Base-by-base conservation (phyloP, 2,113 vertebrate genomes). In the Nerophis lumbriciformis region DNA sequence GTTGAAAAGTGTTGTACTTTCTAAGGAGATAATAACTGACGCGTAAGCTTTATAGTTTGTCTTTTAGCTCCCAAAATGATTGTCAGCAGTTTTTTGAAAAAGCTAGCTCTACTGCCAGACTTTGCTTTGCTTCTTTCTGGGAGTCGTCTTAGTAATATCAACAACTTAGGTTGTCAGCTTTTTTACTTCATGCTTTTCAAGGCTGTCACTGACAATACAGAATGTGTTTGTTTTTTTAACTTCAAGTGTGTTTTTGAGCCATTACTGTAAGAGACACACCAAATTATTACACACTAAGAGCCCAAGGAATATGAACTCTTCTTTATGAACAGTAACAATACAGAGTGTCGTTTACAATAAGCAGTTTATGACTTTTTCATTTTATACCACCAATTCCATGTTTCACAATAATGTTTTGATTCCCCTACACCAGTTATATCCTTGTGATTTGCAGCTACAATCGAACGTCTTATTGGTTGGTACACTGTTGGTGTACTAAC, bases 81-180 rank as follows among this genome's bases (percentile, higher is more conserved):
- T 21, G 19, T 48, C 53, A 56, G 19, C 44, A 9, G 9, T 19
- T 65, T 42, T 52, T n/a, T 63, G 1, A 8, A 50, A 8, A 15
- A 10, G 6, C 48, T 14, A n/a, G 39, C 39, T 42, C 48, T 50
- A 53, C 28, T 59, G 19, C 44, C 51, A 45, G 39, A 8, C 16
- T 58, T 19, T 45, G 13, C 12, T 47, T 71, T 55, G n/a, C 52
- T 13, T 61, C 5, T 38, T 13, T 61, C 5, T 38, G 9, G 16
- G 16, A 39, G 48, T 28, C 13, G 36, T 12, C 37, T 69, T 55
- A 53, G 8, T 48, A 21, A 69, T 63, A 35, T 65, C 52, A n/a
- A 1, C 56, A 2, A 7, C 53, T 71, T 68, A 55, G 39, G 65
- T 50, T 14, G 45, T 5, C 54, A 42, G 28, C 15, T 8, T 35